These are phyloP conservation scores for Eunapius fragilis DNA, from an alignment of 37 sponge, comb jelly and placozoan species.

Conservation along the genomic window DNA sequence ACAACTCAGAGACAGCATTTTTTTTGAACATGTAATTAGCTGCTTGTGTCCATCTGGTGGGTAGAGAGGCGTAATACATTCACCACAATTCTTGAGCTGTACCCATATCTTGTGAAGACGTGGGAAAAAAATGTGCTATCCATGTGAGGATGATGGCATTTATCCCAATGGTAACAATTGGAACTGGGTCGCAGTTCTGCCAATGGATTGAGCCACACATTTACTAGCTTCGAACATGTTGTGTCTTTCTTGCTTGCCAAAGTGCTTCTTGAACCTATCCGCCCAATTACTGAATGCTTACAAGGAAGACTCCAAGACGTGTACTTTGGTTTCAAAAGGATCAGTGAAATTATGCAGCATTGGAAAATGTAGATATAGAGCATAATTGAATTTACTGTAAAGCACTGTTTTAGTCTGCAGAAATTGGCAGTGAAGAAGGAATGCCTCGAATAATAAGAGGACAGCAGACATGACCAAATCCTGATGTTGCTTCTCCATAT, in stretches of 20 bases:
- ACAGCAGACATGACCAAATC: conserved; percentile 11
- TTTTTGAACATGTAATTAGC: no score
- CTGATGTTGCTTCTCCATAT: neutral
- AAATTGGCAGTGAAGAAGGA: conserved; percentile 20
- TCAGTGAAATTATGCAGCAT: conserved; percentile 7
- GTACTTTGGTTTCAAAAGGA: conserved; percentile 34
- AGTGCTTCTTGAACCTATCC: no score
- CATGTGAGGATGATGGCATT: no score
- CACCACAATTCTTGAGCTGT: no score
- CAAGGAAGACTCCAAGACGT: conserved; percentile 28
- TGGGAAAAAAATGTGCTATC: no score
- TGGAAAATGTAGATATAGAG: conserved; percentile 8
- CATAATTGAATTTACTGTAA: conserved; percentile 21
- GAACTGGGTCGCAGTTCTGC: no score
- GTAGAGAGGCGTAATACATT: no score
- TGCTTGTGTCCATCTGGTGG: no score
- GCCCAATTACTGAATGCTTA: conserved; percentile 24
- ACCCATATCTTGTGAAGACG: no score
- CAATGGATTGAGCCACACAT: neutral
- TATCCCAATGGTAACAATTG: no score
- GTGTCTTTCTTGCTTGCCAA: no score
- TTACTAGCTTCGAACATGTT: conserved; percentile 17
- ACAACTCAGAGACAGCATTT: no score
- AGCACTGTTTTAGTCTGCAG: neutral
- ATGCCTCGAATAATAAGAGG: conserved; percentile 15